These are phyloP conservation scores for Andrena haemorrhoa DNA, from an alignment of 2,888 invertebrate genomes.

Conservation along the genomic window DNA sequence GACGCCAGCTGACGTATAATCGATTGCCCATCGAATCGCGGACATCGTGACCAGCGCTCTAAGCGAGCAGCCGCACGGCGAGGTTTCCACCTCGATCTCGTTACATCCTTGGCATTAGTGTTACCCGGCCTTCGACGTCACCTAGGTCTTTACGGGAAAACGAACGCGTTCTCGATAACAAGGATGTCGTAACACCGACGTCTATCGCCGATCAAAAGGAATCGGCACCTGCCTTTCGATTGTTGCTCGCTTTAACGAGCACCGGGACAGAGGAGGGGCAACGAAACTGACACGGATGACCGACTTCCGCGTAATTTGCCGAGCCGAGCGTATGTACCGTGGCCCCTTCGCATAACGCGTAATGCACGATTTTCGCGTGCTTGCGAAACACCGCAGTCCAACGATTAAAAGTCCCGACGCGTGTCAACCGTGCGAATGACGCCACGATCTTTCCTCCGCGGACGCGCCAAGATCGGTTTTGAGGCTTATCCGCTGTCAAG, in stretches of 20 bases:
- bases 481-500: background rate
- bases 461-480: slow-evolving; percentile 3
- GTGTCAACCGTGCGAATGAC: background rate
- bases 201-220: background rate
- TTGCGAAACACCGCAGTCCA: background rate
- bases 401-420: background rate
- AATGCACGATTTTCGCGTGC: background rate
- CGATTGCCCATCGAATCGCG: slow-evolving; percentile 35
- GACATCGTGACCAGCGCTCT: slow-evolving; percentile 52
- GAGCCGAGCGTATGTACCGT: background rate
- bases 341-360: background rate
- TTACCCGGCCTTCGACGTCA: slow-evolving; percentile 69
- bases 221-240: background rate
- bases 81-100: slow-evolving; percentile 24
- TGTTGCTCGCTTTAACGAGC: background rate
- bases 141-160: slow-evolving; percentile 47
- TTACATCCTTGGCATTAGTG: slow-evolving; percentile 73
- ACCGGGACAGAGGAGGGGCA: background rate
- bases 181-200: slow-evolving; percentile 35
- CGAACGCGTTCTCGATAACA: slow-evolving; percentile 26
- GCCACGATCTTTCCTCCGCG: background rate
- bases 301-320: background rate
- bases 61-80: slow-evolving; percentile 30
- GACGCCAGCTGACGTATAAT: slow-evolving; percentile 53
- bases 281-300: background rate